phyloP scores from a whole-genome alignment of 2,888 invertebrate species.

The Lasioglossum morio region DNA sequence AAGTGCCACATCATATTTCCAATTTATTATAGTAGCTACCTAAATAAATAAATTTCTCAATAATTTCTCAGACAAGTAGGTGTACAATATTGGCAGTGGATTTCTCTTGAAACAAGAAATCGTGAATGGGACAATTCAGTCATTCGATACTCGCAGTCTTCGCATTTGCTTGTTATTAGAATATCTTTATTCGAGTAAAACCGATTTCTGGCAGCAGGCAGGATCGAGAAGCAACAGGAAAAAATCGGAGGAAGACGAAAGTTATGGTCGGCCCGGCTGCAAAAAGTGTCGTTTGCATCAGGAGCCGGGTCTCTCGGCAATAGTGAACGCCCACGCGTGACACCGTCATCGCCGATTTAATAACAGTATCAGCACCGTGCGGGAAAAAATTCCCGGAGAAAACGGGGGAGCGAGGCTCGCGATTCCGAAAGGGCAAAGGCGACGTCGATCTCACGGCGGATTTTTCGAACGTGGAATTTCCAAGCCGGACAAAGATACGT shows the following conservation, averaged over 20 bases:
- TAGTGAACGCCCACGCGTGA: conserved; percentile 34
- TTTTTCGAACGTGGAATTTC: conserved; percentile 31
- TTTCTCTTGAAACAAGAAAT: not conserved
- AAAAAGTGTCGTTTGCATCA: conserved; percentile 11
- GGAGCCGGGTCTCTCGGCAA: conserved; percentile 4
- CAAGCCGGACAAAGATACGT: conserved; percentile 40
- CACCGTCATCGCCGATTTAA: conserved; percentile 42
- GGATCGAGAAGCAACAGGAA: not conserved
- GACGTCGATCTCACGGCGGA: conserved; percentile 17
- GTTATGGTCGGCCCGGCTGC: not conserved
- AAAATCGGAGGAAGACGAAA: not conserved
- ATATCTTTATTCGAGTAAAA: not conserved
- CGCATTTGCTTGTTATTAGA: not conserved
- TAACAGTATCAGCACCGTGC: conserved; percentile 37
- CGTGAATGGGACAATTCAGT: not conserved
- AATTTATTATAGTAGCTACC: not conserved
- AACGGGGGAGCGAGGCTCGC: not conserved
- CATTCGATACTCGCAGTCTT: not conserved
- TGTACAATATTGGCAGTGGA: not conserved
- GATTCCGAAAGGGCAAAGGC: conserved; percentile 50
- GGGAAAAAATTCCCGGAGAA: conserved; percentile 26
- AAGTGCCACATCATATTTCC: not conserved
- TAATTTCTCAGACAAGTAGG: not conserved
- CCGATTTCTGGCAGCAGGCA: not conserved
- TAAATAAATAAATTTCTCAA: not conserved